phyloP scores from a whole-genome alignment of 2,888 invertebrate species.

The Proisotoma minuta region DNA sequence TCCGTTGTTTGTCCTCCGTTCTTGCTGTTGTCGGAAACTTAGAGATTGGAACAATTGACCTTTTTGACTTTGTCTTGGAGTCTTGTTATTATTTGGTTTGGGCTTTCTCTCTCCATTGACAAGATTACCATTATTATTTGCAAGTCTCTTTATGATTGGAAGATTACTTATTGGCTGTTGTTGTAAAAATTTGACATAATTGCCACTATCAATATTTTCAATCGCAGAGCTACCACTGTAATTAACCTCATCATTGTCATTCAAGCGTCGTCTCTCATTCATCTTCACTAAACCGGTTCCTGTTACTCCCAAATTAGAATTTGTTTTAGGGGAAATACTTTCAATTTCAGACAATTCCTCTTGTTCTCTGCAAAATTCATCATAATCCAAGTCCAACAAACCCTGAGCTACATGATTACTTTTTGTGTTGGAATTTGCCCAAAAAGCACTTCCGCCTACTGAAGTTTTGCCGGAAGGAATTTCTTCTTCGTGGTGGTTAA shows the following conservation, averaged over 20 bases:
- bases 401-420: too few relatives aligned
- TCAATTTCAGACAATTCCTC: too few relatives aligned
- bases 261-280: conserved; percentile 12
- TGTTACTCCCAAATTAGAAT: background rate
- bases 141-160: too few relatives aligned
- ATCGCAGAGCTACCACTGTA: conserved; percentile 12
- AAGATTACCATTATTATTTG: too few relatives aligned
- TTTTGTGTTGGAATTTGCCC: conserved; percentile 31
- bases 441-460: conserved; percentile 40
- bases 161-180: too few relatives aligned
- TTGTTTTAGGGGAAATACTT: background rate
- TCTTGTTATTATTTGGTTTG: too few relatives aligned
- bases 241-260: conserved; percentile 13
- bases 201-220: too few relatives aligned
- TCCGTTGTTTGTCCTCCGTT: background rate
- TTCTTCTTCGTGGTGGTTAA: background rate
- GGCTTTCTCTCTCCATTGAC: too few relatives aligned
- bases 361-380: background rate
- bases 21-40: conserved; percentile 31
- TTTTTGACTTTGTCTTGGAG: too few relatives aligned
- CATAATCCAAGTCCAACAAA: too few relatives aligned
- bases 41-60: conserved; percentile 31
- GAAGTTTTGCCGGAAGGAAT: background rate
- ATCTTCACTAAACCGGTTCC: background rate
- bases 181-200: too few relatives aligned